Conservation (phyloP, 2,797 vertebrate genomes). For the Crenuchus spilurus region DNA sequence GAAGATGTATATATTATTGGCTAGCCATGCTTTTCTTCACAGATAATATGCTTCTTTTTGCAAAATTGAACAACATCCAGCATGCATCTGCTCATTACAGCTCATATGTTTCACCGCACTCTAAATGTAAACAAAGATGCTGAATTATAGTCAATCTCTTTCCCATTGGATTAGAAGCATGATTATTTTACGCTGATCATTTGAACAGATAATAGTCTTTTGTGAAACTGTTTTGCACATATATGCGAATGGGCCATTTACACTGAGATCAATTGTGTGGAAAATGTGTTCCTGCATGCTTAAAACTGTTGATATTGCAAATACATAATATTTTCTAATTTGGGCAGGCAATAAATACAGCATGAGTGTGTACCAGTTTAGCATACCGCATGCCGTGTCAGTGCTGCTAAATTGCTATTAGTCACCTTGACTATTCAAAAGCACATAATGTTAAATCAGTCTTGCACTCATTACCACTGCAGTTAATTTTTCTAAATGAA, state of each 20-base stretch:
- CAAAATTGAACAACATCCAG: conserved; percentile 26
- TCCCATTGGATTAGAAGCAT: neutral
- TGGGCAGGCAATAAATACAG: neutral
- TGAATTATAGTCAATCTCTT: neutral
- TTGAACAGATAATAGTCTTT: neutral
- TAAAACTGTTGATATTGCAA: neutral
- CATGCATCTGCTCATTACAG: conserved; percentile 20
- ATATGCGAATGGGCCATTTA: neutral
- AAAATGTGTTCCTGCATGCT: neutral
- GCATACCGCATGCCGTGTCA: neutral
- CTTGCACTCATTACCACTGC: neutral
- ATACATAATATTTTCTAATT: neutral
- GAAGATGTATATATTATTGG: conserved; percentile 47
- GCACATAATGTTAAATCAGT: neutral
- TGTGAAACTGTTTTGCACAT: neutral
- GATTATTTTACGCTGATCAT: neutral
- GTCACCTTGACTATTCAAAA: neutral
- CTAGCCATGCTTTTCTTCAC: conserved; percentile 18
- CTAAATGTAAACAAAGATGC: conserved; percentile 33
- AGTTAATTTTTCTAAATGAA: neutral
- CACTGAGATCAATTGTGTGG: neutral
- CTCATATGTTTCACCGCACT: conserved; percentile 48
- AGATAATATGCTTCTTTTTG: neutral
- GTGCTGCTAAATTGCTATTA: neutral
- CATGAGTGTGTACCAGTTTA: neutral